Evolutionary conservation across 2,888 invertebrate species (phyloP).

Genomic region (Epinotia demarniana): DNA sequence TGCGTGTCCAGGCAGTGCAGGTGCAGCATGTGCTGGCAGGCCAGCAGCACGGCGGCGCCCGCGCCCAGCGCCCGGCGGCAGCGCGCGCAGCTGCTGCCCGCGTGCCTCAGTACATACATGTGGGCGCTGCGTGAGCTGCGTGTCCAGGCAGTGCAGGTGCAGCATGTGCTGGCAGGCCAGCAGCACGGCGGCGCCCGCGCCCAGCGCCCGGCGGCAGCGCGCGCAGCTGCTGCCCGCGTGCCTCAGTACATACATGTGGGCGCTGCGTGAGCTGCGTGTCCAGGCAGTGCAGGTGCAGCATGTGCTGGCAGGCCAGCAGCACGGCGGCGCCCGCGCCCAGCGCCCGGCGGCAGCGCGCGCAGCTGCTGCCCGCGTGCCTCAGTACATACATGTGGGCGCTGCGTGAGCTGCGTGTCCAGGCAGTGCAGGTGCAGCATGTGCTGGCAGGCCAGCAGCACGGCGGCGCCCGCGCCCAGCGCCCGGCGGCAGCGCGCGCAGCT

Average conservation of each 20-base stretch:
- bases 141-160: constrained; percentile 91
- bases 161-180: constrained; percentile 90
- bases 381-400: too few species aligned
- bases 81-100: constrained; percentile 16
- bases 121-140: constrained; percentile 80
- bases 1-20: constrained; percentile 91
- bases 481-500: too few species aligned
- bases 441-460: too few species aligned
- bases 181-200: constrained; percentile 89
- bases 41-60: constrained; percentile 88
- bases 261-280: constrained; percentile 86
- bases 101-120: neutral
- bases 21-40: constrained; percentile 92
- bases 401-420: too few species aligned
- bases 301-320: constrained; percentile 91
- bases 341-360: constrained; percentile 28
- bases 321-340: constrained; percentile 87
- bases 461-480: too few species aligned
- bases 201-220: constrained; percentile 58
- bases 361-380: neutral
- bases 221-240: constrained; percentile 5
- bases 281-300: constrained; percentile 92
- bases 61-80: constrained; percentile 75
- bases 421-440: too few species aligned
- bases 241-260: neutral